phyloP scores from a whole-genome alignment of 2,113 vertebrate genomes.

The Chloebia gouldiae region DNA sequence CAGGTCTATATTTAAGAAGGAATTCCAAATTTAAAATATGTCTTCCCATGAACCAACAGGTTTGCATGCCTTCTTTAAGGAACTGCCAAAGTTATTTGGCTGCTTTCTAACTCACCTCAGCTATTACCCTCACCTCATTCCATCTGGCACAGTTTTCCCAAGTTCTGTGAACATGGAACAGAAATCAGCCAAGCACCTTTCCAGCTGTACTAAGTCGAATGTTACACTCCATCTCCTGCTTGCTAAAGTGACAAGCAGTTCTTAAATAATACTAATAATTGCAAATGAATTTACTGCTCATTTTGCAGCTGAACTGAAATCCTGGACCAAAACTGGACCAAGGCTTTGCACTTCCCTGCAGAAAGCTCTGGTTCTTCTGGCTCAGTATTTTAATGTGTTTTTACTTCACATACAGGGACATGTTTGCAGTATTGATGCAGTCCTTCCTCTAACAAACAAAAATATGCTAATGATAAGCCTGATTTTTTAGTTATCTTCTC shows the following conservation, averaged over 20 bases:
- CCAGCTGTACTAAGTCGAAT: not conserved
- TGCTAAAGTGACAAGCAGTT: not conserved
- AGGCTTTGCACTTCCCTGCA: not conserved
- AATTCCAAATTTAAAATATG: not conserved
- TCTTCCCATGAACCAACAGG: not conserved
- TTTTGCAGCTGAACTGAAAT: not conserved
- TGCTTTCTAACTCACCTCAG: not conserved
- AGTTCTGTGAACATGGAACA: not conserved
- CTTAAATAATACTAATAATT: not conserved
- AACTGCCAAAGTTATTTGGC: not conserved
- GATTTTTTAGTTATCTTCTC: not conserved
- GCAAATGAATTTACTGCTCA: not conserved
- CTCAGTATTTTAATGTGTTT: not conserved
- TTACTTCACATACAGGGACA: not conserved
- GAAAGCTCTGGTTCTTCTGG: not conserved
- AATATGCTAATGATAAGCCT: not conserved
- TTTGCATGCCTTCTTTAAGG: not conserved
- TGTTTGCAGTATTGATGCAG: not conserved
- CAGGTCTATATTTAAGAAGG: not conserved
- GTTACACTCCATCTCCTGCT: not conserved
- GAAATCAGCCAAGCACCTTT: not conserved
- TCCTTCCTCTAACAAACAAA: not conserved
- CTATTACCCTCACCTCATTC: not conserved
- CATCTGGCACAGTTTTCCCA: not conserved
- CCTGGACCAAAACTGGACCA: not conserved